A percentile compares a stretch with the other conserved stretches of the same genome.
Conservation (phyloP, 2,113 vertebrate genomes). For the Formicarius rufipectus region DNA sequence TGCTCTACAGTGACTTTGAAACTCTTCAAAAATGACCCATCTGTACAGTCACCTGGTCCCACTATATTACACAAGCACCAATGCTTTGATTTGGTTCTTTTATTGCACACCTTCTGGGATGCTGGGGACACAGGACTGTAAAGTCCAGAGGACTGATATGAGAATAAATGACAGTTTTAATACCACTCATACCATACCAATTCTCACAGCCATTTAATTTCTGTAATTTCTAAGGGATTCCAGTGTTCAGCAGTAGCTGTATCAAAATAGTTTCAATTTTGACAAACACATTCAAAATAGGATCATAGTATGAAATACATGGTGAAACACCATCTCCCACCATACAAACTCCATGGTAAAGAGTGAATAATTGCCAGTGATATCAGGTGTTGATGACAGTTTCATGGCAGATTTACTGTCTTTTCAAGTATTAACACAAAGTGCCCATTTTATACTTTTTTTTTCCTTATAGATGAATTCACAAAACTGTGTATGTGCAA, state of each 20-base stretch:
- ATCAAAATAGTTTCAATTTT: neutral
- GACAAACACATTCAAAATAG: neutral
- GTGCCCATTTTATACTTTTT: neutral
- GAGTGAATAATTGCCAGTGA: neutral
- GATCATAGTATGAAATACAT: rapidly evolving
- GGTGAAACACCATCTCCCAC: neutral
- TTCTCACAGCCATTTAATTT: neutral
- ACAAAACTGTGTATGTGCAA: neutral
- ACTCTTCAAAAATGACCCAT: neutral
- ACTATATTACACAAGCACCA: neutral
- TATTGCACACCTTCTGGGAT: neutral
- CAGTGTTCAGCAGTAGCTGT: neutral
- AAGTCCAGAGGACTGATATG: neutral
- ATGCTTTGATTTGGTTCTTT: neutral
- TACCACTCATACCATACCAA: neutral
- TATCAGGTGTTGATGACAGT: neutral
- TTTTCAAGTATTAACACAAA: neutral
- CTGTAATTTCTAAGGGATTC: neutral
- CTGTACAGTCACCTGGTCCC: neutral
- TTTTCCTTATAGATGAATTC: neutral
- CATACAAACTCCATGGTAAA: neutral
- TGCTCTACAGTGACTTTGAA: neutral
- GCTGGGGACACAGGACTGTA: neutral
- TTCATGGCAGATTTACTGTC: neutral
- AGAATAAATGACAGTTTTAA: neutral